These are phyloP conservation scores for Tipula vernalis DNA, from an alignment of 2,888 invertebrate genomes.

Conservation along the genomic window DNA sequence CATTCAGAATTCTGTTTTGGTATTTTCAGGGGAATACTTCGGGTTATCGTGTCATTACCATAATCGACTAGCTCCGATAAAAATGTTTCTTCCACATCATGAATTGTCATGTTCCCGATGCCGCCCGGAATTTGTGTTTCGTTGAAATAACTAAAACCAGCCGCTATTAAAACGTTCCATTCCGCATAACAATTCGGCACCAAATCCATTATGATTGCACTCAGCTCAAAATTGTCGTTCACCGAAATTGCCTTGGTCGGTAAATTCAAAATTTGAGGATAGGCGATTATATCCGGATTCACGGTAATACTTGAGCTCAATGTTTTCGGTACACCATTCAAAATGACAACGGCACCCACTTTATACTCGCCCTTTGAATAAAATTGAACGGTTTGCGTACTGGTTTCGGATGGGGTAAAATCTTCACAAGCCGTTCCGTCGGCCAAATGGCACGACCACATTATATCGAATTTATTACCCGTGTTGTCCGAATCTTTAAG, in stretches of 20 bases:
- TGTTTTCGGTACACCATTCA: neutral
- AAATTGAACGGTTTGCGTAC: neutral
- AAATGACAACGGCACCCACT: neutral
- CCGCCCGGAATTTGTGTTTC: neutral
- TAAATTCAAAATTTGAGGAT: neutral
- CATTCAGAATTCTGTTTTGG: neutral
- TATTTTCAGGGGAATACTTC: neutral
- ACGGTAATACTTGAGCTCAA: neutral
- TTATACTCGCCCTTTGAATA: neutral
- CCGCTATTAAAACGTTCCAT: neutral
- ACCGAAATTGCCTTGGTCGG: neutral
- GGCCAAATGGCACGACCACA: neutral
- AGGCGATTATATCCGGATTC: neutral
- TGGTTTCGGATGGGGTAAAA: neutral
- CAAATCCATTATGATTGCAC: neutral
- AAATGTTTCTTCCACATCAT: slow-evolving; percentile 6
- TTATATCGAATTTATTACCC: neutral
- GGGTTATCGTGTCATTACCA: neutral
- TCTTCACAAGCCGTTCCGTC: neutral
- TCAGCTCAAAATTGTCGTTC: neutral
- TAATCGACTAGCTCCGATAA: slow-evolving; percentile 10
- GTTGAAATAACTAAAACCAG: neutral
- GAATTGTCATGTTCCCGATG: neutral
- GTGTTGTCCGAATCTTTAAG: slow-evolving; percentile 1
- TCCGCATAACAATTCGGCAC: slow-evolving; percentile 6